phyloP scores from a whole-genome alignment of 2,888 invertebrate species.

The Teinopalpus imperialis region DNA sequence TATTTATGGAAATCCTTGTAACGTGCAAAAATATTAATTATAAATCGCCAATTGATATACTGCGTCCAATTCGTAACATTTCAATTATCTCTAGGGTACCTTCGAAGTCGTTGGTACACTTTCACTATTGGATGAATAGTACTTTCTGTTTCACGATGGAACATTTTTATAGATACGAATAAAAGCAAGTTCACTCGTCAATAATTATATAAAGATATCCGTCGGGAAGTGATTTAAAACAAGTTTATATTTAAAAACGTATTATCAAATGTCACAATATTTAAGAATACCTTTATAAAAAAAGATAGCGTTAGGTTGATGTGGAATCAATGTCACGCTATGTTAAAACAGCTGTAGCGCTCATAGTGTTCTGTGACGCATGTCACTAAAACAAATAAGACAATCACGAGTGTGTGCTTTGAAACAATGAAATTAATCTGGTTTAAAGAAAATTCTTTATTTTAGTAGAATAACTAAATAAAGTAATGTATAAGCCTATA shows the following conservation, averaged over 20 bases:
- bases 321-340: conserved; percentile 9
- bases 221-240: conserved; percentile 1
- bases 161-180: not conserved
- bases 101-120: conserved; percentile 5
- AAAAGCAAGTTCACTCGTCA: conserved; percentile 1
- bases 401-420: conserved; percentile 2
- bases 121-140: conserved; percentile 1
- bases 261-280: conserved; percentile 1
- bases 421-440: not conserved
- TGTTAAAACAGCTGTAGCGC: conserved; percentile 11
- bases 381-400: conserved; percentile 1
- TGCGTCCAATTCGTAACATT: no score
- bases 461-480: no score
- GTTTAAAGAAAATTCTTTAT: not conserved
- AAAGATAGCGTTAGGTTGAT: no score
- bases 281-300: no score
- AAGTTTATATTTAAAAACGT: not conserved
- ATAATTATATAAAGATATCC: no score
- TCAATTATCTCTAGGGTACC: conserved; percentile 1
- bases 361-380: conserved; percentile 2
- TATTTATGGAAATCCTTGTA: no score
- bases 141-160: conserved; percentile 10
- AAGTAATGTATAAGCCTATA: no score
- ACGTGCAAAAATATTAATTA: no score
- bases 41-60: no score